Percentiles rank a stretch among this genome's conserved stretches.
Conservation (phyloP, 2,888 invertebrate genomes). For the Cancer borealis region DNA sequence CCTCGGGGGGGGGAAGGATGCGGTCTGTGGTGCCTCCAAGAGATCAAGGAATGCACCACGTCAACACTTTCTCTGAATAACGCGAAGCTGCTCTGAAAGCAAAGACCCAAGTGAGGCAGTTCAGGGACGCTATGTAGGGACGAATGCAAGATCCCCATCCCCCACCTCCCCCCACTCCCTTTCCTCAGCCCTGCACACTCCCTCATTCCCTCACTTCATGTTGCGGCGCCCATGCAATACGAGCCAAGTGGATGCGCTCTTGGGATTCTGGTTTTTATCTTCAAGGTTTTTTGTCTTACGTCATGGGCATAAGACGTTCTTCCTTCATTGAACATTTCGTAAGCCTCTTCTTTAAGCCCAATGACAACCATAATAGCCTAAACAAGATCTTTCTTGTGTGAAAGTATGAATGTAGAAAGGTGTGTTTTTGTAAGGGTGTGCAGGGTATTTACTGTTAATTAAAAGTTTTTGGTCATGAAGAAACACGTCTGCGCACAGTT, state of each 20-base stretch:
- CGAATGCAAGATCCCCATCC: background rate
- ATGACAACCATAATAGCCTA: background rate
- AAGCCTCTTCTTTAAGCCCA: background rate
- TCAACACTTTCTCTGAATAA: background rate
- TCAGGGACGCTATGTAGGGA: background rate
- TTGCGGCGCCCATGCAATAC: background rate
- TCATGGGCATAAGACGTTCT: background rate
- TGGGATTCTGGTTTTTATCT: slow-evolving; percentile 24
- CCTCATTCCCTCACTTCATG: background rate
- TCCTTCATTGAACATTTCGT: background rate
- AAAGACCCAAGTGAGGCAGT: background rate
- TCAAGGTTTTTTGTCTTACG: background rate
- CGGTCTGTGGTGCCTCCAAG: background rate
- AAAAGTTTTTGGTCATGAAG: background rate
- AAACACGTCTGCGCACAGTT: background rate
- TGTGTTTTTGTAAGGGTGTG: background rate
- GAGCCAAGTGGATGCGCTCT: background rate
- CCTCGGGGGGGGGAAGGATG: no score
- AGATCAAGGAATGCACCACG: background rate
- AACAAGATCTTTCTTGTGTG: background rate
- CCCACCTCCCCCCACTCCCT: background rate
- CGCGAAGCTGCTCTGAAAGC: background rate
- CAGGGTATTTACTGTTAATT: background rate
- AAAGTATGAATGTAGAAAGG: background rate
- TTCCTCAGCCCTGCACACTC: background rate